Conservation (phyloP, 2,113 vertebrate species). For the Empidonax traillii region DNA sequence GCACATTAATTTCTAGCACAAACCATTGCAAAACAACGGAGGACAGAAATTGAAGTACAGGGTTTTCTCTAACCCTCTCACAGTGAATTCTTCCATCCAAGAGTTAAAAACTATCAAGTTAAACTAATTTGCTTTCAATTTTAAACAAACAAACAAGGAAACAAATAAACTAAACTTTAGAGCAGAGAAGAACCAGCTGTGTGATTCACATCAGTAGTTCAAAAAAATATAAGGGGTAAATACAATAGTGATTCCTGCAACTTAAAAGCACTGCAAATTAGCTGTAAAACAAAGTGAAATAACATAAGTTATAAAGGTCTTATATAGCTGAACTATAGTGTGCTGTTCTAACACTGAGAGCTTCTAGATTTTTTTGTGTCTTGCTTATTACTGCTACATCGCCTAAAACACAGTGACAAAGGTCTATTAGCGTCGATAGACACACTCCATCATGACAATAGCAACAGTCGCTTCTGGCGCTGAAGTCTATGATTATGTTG, state of each 20-base stretch:
- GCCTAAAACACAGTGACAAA: neutral
- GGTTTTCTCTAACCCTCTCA: neutral
- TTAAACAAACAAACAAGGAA: neutral
- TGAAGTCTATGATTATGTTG: neutral
- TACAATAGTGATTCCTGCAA: neutral
- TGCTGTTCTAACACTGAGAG: neutral
- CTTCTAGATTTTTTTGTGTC: neutral
- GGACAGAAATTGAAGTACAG: neutral
- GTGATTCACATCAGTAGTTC: neutral
- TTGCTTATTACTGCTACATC: neutral
- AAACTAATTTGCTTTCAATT: neutral
- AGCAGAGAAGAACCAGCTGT: neutral
- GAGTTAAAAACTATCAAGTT: neutral
- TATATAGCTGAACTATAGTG: neutral
- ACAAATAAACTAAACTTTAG: neutral
- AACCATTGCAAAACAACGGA: neutral
- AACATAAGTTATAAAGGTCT: neutral
- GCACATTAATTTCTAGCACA: neutral
- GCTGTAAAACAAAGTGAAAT: neutral
- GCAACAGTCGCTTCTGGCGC: neutral
- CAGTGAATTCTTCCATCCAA: neutral
- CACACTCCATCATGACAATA: neutral
- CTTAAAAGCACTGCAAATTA: neutral
- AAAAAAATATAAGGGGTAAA: neutral
- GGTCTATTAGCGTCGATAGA: neutral